These are phyloP conservation scores for Azemiops feae DNA, from an alignment of 2,113 vertebrate species.

Conservation along the genomic window DNA sequence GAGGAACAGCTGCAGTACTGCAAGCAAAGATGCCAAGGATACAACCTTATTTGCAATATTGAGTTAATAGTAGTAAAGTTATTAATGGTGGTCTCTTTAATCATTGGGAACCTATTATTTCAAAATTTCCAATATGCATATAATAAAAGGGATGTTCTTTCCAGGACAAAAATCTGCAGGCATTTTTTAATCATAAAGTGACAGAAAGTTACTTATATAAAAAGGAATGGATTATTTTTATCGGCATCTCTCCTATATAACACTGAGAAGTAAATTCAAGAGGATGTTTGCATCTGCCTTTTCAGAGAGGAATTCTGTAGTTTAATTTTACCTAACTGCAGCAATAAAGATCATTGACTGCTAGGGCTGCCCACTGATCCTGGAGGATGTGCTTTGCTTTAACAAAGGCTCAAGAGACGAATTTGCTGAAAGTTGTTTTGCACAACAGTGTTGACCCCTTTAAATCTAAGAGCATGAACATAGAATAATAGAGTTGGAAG, in stretches of 20 bases:
- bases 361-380: background rate
- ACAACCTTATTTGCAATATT: slow-evolving; percentile 9
- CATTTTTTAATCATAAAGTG: background rate
- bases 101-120: background rate
- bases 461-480: background rate
- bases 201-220: background rate
- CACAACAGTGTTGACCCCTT: background rate
- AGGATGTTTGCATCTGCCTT: background rate
- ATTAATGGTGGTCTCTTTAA: background rate
- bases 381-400: background rate
- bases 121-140: background rate
- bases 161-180: background rate
- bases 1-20: background rate
- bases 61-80: slow-evolving; percentile 7
- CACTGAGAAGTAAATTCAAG: background rate
- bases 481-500: background rate
- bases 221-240: background rate
- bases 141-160: background rate
- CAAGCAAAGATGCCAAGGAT: background rate
- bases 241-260: background rate
- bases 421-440: background rate
- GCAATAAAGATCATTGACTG: background rate
- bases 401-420: background rate
- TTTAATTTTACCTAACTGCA: background rate
- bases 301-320: background rate